A percentile compares a stretch with the other conserved stretches of the same genome.
Conservation (phyloP, 2,113 vertebrate species). For the Pangasianodon gigas region DNA sequence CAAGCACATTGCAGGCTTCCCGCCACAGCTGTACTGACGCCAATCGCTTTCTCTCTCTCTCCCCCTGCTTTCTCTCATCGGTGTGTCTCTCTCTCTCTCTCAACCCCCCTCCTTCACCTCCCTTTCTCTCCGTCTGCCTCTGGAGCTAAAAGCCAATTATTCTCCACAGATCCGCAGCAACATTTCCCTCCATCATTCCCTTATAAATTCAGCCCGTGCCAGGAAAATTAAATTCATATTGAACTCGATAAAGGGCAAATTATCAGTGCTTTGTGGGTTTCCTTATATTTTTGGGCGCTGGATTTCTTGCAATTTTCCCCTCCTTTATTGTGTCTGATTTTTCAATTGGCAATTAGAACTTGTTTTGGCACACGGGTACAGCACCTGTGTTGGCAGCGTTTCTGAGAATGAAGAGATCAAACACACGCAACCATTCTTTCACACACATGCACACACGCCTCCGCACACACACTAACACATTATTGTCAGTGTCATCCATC, state of each 20-base stretch:
- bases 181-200: constrained; percentile 52
- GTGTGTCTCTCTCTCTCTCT: constrained; percentile 35
- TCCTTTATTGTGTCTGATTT: constrained; percentile 46
- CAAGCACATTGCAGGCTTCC: constrained; percentile 67
- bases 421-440: constrained; percentile 19
- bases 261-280: constrained; percentile 50
- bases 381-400: constrained; percentile 55
- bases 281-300: constrained; percentile 33
- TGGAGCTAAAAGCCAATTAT: constrained; percentile 61
- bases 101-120: background rate
- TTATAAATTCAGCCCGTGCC: constrained; percentile 51
- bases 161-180: constrained; percentile 54
- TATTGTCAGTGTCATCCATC: constrained; percentile 41
- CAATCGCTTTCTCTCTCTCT: constrained; percentile 56
- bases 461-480: constrained; percentile 23
- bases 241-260: constrained; percentile 57
- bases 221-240: constrained; percentile 57
- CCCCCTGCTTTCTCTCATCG: constrained; percentile 18
- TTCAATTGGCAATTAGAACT: constrained; percentile 51
- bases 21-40: constrained; percentile 68
- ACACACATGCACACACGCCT: constrained; percentile 38
- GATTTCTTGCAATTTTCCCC: constrained; percentile 38
- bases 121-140: constrained; percentile 43
- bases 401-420: constrained; percentile 51
- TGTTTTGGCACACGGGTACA: constrained; percentile 47